phyloP scores from a whole-genome alignment of 2,113 vertebrate species.

The Thermophis baileyi region DNA sequence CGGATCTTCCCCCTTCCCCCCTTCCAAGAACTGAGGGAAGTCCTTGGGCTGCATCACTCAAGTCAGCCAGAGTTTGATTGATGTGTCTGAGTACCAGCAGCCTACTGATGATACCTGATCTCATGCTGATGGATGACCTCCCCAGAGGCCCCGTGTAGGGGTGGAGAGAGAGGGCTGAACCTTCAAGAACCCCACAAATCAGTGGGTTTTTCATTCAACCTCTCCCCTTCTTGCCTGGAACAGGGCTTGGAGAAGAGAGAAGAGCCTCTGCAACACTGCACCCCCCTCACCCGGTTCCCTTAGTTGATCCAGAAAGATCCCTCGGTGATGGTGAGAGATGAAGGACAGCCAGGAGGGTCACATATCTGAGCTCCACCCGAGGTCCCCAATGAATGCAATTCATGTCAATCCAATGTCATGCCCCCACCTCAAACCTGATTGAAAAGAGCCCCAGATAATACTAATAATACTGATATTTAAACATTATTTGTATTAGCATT shows the following conservation, averaged over 20 bases:
- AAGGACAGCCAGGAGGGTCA: background rate
- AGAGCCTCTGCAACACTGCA: background rate
- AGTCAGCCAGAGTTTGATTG: background rate
- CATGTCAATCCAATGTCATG: background rate
- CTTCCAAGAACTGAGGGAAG: background rate
- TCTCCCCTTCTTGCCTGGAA: background rate
- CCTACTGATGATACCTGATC: background rate
- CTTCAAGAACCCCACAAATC: background rate
- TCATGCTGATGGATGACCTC: background rate
- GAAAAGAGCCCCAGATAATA: background rate
- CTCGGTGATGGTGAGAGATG: background rate
- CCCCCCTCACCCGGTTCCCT: background rate
- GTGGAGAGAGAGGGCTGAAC: background rate
- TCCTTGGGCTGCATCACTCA: background rate
- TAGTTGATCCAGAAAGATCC: background rate
- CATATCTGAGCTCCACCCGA: background rate
- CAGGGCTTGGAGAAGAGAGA: background rate
- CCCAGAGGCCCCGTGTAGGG: too few species aligned
- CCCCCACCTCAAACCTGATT: background rate
- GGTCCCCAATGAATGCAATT: too few species aligned
- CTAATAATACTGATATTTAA: background rate
- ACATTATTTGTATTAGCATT: too few species aligned
- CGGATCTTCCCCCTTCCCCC: background rate
- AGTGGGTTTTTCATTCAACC: background rate
- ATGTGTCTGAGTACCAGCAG: background rate